Conservation (phyloP, 2,888 invertebrate species). For the Leptopterna dolabrata region DNA sequence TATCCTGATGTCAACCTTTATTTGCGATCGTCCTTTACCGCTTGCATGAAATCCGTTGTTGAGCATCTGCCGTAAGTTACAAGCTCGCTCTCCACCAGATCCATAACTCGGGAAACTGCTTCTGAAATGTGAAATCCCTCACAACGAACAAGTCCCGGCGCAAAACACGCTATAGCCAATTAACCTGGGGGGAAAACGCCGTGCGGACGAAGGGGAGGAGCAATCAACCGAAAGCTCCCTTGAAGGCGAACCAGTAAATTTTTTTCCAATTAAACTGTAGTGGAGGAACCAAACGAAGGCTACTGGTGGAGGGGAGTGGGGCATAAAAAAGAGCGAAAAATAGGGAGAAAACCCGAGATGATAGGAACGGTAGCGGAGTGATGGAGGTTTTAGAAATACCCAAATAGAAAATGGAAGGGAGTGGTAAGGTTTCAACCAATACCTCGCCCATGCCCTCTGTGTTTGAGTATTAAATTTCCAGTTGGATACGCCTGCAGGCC, state of each 20-base stretch:
- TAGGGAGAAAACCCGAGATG: neutral
- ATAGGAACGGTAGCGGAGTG: neutral
- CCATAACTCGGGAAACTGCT: neutral
- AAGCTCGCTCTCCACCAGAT: neutral
- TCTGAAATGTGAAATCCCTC: neutral
- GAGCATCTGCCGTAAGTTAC: too few relatives aligned
- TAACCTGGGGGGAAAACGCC: neutral
- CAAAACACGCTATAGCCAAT: neutral
- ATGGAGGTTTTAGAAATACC: neutral
- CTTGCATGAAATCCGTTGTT: too few relatives aligned
- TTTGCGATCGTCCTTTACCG: too few relatives aligned
- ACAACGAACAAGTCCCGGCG: neutral
- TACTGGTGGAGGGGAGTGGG: neutral
- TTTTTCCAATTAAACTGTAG: neutral
- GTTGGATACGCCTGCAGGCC: neutral
- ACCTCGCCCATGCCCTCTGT: neutral
- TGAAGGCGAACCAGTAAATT: neutral
- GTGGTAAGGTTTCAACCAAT: neutral
- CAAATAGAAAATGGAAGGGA: neutral
- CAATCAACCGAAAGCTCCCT: neutral
- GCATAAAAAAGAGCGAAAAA: neutral
- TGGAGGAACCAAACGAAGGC: neutral
- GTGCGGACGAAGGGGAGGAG: neutral
- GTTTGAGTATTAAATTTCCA: slow-evolving; percentile 29
- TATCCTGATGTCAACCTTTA: too few relatives aligned